Evolutionary conservation across 2,113 vertebrate species (phyloP), one percentile per base, ranked within the genome.

Genomic region (Cichladusa arquata): DNA sequence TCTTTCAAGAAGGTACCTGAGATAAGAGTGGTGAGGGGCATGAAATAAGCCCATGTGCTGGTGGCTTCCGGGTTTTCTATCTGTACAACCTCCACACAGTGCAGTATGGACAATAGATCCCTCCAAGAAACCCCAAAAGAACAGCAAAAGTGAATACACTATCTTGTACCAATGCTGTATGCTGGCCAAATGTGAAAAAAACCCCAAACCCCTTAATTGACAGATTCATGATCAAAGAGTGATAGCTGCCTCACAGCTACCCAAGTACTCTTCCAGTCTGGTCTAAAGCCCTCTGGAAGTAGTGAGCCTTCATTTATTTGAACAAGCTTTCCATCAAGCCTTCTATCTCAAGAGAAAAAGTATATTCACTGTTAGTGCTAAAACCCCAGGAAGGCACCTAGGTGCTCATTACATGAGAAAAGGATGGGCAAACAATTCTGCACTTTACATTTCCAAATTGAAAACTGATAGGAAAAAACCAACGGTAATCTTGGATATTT

Each of bases 361-460:
- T 51, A 36, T 60, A 36, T 36, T 56, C 22, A 40, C 66, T 79
- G 11, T 47, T 71, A 73, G 65, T 57, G 14, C 31, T 81, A 81
- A 93, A 90, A 84, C 10, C 2, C 40, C 54, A 40, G 42, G n/a
- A 67, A 73, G 11, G 34, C 34, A 56, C 40, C 62, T 45, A 61
- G 26, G 40, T 51, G 51, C 66, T 93, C 76, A 45, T 81, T 78
- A 71, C 47, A 14, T 50, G 60, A 20, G 24, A 72, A 79, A 94
- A 86, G 14, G 23, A 45, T 78, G 23, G 42, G 29, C 47, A 94
- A 94, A 85, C 40, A 74, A 5, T 77, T 90, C 44, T 85, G 81
- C 60, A 56, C 86, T 89, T 95, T 71, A 76, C 57, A 64, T 47
- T 95, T 84, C 47, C 81, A 89, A 83, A 87, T n/a, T 67, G 57